These are phyloP conservation scores for Gallinago media DNA, from an alignment of 2,113 vertebrate genomes.

Conservation along the genomic window DNA sequence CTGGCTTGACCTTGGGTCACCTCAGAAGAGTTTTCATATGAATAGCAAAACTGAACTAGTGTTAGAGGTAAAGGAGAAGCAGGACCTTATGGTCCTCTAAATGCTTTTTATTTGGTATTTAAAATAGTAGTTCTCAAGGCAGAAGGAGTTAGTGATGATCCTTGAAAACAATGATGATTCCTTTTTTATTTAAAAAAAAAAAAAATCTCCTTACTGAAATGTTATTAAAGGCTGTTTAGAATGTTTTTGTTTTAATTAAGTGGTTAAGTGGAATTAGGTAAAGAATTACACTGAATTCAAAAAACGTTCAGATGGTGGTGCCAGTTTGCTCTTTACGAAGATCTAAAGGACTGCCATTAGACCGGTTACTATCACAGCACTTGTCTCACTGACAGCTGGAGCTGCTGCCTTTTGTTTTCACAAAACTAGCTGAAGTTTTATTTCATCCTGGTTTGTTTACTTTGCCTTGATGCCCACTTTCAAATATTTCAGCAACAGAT, in stretches of 20 bases:
- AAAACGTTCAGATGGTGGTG: background rate
- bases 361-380: background rate
- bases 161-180: background rate
- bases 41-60: background rate
- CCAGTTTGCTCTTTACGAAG: background rate
- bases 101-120: background rate
- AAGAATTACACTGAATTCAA: background rate
- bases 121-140: background rate
- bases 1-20: rapidly evolving
- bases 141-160: background rate
- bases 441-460: conserved; percentile 31
- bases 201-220: background rate
- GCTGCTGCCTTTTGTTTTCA: background rate
- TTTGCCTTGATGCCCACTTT: background rate
- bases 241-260: background rate
- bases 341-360: background rate
- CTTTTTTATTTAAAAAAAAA: background rate
- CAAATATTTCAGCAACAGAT: background rate
- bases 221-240: background rate
- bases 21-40: background rate
- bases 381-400: background rate
- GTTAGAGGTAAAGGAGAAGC: background rate
- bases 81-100: background rate
- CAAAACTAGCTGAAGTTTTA: conserved; percentile 7
- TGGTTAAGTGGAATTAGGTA: background rate